phyloP scores from a whole-genome alignment of 2,888 invertebrate species.

The Scaptomyza polygonia region DNA sequence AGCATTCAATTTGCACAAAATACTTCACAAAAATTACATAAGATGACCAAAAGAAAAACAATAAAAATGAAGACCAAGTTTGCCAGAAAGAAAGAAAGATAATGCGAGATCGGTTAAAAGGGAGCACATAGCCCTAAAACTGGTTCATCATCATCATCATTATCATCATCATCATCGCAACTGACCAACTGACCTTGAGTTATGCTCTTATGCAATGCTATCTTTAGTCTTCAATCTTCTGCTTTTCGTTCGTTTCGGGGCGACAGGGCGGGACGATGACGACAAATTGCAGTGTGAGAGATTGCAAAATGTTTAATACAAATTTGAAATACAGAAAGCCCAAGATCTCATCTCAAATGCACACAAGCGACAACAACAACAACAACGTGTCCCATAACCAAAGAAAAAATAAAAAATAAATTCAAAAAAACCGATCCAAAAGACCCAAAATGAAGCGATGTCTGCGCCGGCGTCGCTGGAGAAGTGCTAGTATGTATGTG shows the following conservation, averaged over 20 bases:
- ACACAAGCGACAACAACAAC: slow-evolving; percentile 11
- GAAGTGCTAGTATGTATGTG: not conserved
- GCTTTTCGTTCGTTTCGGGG: not conserved
- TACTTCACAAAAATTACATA: slow-evolving; percentile 77
- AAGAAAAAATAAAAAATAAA: slow-evolving; percentile 26
- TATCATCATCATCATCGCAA: slow-evolving; percentile 18
- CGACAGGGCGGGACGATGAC: slow-evolving; percentile 10
- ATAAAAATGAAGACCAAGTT: slow-evolving; percentile 31
- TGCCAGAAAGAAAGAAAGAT: slow-evolving; percentile 11
- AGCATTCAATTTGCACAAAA: slow-evolving; percentile 78
- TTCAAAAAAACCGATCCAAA: slow-evolving; percentile 14
- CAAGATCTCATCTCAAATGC: slow-evolving; percentile 56
- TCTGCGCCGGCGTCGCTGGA: slow-evolving; percentile 40
- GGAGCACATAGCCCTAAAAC: slow-evolving; percentile 49
- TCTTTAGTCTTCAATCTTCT: slow-evolving; percentile 18
- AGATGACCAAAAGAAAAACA: slow-evolving; percentile 52
- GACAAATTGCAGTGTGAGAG: slow-evolving; percentile 35
- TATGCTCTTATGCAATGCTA: slow-evolving; percentile 46
- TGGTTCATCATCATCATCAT: slow-evolving; percentile 27
- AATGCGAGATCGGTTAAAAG: slow-evolving; percentile 26
- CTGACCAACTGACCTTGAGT: slow-evolving; percentile 74
- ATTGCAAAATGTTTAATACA: slow-evolving; percentile 47
- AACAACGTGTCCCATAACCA: slow-evolving; percentile 35
- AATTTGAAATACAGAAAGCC: slow-evolving; percentile 34
- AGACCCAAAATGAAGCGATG: slow-evolving; percentile 32